Base-by-base conservation (phyloP, 2,888 invertebrate species). In the Cacoxenus indagator region DNA sequence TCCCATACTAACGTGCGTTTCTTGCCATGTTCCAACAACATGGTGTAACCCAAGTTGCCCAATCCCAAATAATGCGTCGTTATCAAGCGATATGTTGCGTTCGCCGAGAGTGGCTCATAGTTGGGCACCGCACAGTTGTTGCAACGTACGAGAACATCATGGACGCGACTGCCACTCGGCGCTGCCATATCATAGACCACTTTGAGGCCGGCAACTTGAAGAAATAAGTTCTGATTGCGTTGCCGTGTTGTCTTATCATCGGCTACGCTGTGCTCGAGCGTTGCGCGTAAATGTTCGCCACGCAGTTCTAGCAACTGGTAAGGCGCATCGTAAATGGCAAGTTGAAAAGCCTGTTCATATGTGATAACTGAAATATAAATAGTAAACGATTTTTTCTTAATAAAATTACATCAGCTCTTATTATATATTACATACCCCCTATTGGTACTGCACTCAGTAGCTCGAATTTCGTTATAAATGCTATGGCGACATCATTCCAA, bases 1-100 rank as follows among this genome's bases (percentile, higher is more conserved):
- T n/a, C 11, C 68, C 14, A 57, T 55, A 70, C 73, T 73, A 70
- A 79, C 67, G 62, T 57, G 6, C 59, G 22, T 73, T 87, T 85
- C 17, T 78, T 74, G 45, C 78, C 76, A 37, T 82, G 75, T 2
- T 83, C 71, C 1, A 67, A 72, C 84, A 88, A 84, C 67, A 90
- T 89, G 67, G 88, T 78, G 82, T 90, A 93, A 0, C 92, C 92
- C 76, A 93, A 92, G 62, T 94, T 94, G 14, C 93, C 94, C 48
- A 88, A 88, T 1, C 90, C 89, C 70, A 93, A 85, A 83, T 91
- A 93, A 71, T 89, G 89, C 57, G 90, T 89, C 4, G 91, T 84
- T 27, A 91, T 86, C 1, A 94, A 86, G 19, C 90, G 87, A 87
- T 94, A 94, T 54, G 87, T 89, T 74, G 89, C 87, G 64, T 89